phyloP scores from a whole-genome alignment of 2,797 vertebrate genomes.

The Erpetoichthys calabaricus region DNA sequence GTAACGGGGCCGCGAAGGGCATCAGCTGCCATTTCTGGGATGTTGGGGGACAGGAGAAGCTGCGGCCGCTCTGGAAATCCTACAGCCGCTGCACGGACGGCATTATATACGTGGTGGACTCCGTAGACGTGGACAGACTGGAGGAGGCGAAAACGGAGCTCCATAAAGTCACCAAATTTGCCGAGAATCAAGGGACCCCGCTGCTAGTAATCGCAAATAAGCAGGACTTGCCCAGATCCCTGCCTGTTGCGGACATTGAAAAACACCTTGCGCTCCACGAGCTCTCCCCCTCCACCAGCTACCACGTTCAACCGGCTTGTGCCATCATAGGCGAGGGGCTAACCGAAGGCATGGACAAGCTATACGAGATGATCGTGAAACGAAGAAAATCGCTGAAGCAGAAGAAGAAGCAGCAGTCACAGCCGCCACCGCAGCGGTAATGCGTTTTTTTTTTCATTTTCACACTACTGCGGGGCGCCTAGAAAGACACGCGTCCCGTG shows the following conservation, averaged over 20 bases:
- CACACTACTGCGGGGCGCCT: no score
- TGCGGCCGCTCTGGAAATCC: conserved; percentile 93
- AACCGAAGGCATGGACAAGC: conserved; percentile 90
- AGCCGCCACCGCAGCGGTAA: no score
- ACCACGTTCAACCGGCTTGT: conserved; percentile 90
- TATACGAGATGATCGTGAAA: conserved; percentile 94
- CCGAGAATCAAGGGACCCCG: conserved; percentile 90
- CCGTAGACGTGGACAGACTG: conserved; percentile 82
- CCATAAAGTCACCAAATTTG: conserved; percentile 89
- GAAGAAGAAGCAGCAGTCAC: conserved; percentile 75
- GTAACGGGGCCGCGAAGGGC: conserved; percentile 78
- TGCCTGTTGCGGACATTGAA: conserved; percentile 83
- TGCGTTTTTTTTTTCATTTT: no score
- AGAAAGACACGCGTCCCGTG: no score
- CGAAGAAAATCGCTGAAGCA: conserved; percentile 84
- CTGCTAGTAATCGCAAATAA: conserved; percentile 95
- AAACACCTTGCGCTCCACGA: conserved; percentile 82
- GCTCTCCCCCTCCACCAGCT: conserved; percentile 78
- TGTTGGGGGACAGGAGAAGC: conserved; percentile 92
- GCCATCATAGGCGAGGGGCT: conserved; percentile 96
- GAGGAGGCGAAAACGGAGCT: conserved; percentile 91
- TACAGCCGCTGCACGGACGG: conserved; percentile 95
- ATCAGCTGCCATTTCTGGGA: conserved; percentile 98
- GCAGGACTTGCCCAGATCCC: conserved; percentile 86
- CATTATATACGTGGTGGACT: conserved; percentile 97